phyloP scores from a whole-genome alignment of 2,113 vertebrate genomes.

The Hypomesus transpacificus region DNA sequence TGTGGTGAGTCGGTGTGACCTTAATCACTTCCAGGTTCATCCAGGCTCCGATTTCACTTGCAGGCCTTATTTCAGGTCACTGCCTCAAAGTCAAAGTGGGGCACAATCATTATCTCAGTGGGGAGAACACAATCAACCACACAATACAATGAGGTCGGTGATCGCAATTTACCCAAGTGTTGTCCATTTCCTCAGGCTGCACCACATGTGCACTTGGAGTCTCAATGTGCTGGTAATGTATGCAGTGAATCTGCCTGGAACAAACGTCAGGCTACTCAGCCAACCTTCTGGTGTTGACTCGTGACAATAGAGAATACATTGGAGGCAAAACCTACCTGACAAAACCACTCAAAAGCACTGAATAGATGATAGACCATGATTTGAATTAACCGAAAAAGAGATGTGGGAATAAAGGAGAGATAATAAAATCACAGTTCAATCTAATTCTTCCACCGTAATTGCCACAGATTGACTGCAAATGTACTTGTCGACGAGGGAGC shows the following conservation, averaged over 20 bases:
- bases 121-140: constrained; percentile 74
- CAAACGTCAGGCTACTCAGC: constrained; percentile 32
- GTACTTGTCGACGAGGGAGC: constrained; percentile 25
- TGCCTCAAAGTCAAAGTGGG: constrained; percentile 77
- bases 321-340: background rate
- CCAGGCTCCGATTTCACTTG: constrained; percentile 71
- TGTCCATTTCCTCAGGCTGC: constrained; percentile 67
- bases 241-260: constrained; percentile 42
- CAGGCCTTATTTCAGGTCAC: constrained; percentile 76
- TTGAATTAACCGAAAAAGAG: no score
- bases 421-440: background rate
- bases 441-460: constrained; percentile 34
- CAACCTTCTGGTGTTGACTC: constrained; percentile 11
- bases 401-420: no score
- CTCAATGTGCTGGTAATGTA: constrained; percentile 43
- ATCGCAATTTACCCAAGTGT: constrained; percentile 69
- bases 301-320: constrained; percentile 10
- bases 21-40: constrained; percentile 77
- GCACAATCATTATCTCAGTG: constrained; percentile 74
- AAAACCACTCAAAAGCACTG: background rate
- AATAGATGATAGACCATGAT: background rate
- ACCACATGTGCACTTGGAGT: constrained; percentile 48
- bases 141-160: constrained; percentile 74
- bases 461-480: constrained; percentile 30
- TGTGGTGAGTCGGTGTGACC: constrained; percentile 67